phyloP scores from a whole-genome alignment of 2,888 invertebrate species.

The Agrypnus murinus region DNA sequence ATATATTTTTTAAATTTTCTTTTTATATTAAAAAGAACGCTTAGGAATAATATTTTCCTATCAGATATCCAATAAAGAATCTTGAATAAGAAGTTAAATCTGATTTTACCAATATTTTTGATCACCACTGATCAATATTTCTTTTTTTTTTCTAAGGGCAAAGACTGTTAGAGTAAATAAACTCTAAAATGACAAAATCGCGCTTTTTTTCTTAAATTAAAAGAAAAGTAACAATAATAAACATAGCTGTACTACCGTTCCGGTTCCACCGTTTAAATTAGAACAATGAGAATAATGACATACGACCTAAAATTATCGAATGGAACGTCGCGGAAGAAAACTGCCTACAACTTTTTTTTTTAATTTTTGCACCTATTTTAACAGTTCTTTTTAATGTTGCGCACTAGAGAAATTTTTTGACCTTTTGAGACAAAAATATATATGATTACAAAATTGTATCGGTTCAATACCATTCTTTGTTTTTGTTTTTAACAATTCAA shows the following conservation, averaged over 20 bases:
- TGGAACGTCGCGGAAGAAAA: conserved; percentile 50
- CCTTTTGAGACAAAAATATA: no score
- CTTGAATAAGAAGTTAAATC: no score
- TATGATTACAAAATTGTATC: no score
- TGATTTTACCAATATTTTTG: no score
- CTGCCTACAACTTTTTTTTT: conserved; percentile 21
- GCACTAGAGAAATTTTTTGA: no score
- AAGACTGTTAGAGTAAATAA: background rate
- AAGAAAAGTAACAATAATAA: conserved; percentile 24
- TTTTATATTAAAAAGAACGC: no score
- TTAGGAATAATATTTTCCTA: no score
- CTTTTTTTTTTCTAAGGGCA: background rate
- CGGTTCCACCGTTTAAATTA: conserved; percentile 53
- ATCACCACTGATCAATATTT: no score
- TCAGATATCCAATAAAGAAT: no score
- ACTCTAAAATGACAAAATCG: background rate
- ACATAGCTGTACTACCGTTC: conserved; percentile 31
- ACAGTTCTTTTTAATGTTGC: no score
- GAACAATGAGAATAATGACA: conserved; percentile 51
- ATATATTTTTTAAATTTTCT: conserved; percentile 21
- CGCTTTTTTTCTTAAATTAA: background rate
- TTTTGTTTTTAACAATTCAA: no score
- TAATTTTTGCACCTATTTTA: conserved; percentile 1
- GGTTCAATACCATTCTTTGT: no score
- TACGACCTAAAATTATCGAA: conserved; percentile 53